Percentiles rank a stretch among this genome's conserved stretches.
Conservation (phyloP, 2,888 invertebrate species). For the Stegophylla sp. region DNA sequence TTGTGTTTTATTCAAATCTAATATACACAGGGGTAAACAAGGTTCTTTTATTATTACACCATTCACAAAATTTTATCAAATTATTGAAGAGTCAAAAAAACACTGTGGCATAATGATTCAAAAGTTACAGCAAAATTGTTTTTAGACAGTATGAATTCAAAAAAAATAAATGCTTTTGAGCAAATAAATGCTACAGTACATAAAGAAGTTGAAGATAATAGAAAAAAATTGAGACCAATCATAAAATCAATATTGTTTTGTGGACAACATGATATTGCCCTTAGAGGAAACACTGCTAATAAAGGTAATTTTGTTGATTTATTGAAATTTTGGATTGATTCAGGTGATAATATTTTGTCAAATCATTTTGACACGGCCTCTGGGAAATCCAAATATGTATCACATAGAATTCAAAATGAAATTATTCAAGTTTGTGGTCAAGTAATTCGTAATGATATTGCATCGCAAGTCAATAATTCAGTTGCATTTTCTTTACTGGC, state of each 20-base stretch:
- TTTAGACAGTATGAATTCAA: constrained; percentile 21
- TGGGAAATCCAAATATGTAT: constrained; percentile 10
- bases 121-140: constrained; percentile 18
- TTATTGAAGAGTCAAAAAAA: constrained; percentile 9
- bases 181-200: not conserved
- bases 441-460: constrained; percentile 12
- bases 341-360: constrained; percentile 13
- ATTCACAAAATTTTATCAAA: constrained; percentile 16
- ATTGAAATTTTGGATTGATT: constrained; percentile 23
- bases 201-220: constrained; percentile 1
- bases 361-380: constrained; percentile 6
- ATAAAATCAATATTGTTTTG: constrained; percentile 26
- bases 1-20: not conserved
- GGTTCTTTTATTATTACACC: constrained; percentile 16
- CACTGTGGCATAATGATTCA: constrained; percentile 31
- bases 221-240: constrained; percentile 16
- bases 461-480: constrained; percentile 25
- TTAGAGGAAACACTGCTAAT: constrained; percentile 23
- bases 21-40: constrained; percentile 17
- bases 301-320: constrained; percentile 21
- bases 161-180: not conserved
- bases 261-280: constrained; percentile 19
- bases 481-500: constrained; percentile 25
- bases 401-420: constrained; percentile 13
- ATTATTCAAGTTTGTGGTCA: constrained; percentile 19